Conservation (phyloP, 2,888 invertebrate genomes). For the Drosophila cognata region DNA sequence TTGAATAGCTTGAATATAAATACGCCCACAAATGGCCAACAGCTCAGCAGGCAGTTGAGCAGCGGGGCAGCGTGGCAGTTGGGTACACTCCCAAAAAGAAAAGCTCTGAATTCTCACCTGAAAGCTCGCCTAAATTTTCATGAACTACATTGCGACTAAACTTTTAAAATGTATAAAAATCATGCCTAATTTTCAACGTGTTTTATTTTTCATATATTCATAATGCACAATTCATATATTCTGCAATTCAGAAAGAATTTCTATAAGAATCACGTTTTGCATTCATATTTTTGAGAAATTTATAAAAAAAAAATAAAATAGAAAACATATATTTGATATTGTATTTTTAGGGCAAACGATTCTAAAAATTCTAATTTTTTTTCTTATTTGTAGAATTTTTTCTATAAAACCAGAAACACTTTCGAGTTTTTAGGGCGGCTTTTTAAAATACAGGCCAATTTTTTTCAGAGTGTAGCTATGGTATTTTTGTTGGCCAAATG, state of each 20-base stretch:
- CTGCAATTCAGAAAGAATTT: rapidly evolving
- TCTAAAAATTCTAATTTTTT: neutral
- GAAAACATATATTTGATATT: neutral
- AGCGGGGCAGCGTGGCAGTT: neutral
- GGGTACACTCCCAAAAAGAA: neutral
- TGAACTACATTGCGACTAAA: neutral
- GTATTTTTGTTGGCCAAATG: slow-evolving; percentile 37
- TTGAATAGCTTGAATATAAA: slow-evolving; percentile 74
- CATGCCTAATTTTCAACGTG: neutral
- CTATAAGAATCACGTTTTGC: neutral
- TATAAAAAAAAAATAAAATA: neutral
- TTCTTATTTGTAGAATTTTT: neutral
- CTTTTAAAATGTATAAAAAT: neutral
- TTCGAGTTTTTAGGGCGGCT: neutral
- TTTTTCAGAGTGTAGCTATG: neutral
- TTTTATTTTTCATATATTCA: neutral
- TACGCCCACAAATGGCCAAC: slow-evolving; percentile 51
- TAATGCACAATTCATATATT: neutral
- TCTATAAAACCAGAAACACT: neutral
- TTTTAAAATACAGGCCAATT: neutral
- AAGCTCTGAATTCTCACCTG: neutral
- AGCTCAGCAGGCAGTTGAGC: slow-evolving; percentile 17
- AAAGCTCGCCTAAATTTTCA: neutral
- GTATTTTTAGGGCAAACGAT: neutral
- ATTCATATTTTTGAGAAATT: neutral